Evolutionary conservation across 2,797 vertebrate species (phyloP).

Genomic region (Sarcophilus harrisii): DNA sequence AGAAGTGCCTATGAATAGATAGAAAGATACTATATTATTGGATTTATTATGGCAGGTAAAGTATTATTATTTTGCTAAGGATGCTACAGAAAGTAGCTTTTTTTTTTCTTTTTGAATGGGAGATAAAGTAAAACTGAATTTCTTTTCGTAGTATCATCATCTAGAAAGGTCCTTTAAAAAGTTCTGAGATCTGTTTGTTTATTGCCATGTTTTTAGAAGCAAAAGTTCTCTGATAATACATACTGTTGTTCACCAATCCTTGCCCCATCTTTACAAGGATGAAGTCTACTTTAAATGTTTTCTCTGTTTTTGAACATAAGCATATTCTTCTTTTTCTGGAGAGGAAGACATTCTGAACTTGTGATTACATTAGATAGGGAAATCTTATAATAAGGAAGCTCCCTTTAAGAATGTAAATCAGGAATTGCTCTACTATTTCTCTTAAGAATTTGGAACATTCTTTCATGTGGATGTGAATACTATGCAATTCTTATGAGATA

Average conservation of each 20-base stretch:
- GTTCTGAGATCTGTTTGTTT: background rate
- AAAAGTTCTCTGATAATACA: background rate
- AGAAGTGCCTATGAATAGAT: background rate
- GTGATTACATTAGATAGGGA: background rate
- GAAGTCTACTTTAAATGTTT: background rate
- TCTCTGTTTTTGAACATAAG: background rate
- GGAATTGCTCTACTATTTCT: background rate
- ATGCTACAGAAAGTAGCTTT: background rate
- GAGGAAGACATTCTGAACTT: background rate
- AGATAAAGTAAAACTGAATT: background rate
- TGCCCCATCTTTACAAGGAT: background rate
- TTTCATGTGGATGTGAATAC: background rate
- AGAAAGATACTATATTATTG: background rate
- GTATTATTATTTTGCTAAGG: background rate
- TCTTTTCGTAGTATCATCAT: background rate
- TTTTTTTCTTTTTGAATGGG: background rate
- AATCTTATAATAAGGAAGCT: background rate
- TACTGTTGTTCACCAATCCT: background rate
- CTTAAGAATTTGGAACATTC: background rate
- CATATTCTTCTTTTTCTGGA: background rate
- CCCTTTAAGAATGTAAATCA: background rate
- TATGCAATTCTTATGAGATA: background rate
- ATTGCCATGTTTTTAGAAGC: background rate
- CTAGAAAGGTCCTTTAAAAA: background rate
- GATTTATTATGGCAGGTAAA: background rate